Base-by-base conservation (phyloP, 2,113 vertebrate genomes). In the Rafetus swinhoei region DNA sequence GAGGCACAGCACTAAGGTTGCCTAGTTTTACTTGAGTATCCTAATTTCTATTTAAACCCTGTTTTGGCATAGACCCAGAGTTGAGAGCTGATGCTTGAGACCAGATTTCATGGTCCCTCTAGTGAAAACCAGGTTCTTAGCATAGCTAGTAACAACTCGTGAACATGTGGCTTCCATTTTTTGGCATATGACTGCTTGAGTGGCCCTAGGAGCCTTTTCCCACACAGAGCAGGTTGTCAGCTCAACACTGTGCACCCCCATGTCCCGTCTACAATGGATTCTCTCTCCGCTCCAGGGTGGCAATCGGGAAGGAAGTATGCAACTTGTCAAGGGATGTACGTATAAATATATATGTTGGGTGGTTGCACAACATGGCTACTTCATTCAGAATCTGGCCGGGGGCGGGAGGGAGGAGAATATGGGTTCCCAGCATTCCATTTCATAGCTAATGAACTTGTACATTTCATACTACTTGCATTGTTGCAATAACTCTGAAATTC, bases 361-460 rank as follows among this genome's bases (percentile, higher is more conserved):
- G 84, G 79, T 93, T 94, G 59, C 84, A 85, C 81, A 93, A 25
- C 91, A 14, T 90, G 69, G 89, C 89, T 74, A 77, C 29, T 94
- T 91, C 90, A 81, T 81, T 81, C 79, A 89, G 59, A 93, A 72
- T 92, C 8, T 3, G 89, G 45, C 45, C 5, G 5, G 45, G 45
- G 45, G 39, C 2, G 53, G 35, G 39, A 7, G 14, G 22, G 19
- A 7, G 35, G 35, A 7, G 11, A 24, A 4, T 18, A 9, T 11
- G 21, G 77, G 82, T 81, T 76, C 55, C 57, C 35, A 69, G 84
- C n/a, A 24, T 65, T 39, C 55, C 79, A 50, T 84, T 59, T 62
- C 76, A 1, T 65, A 11, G 21, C 27, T 87, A 15, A 85, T 54
- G 13, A 50, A 13, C 35, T 45, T 27, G 22, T 50, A 25, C 76